Evolutionary conservation across 1,140 invertebrate genomes (phyloP).

Genomic region (Drosophila carrolli): DNA sequence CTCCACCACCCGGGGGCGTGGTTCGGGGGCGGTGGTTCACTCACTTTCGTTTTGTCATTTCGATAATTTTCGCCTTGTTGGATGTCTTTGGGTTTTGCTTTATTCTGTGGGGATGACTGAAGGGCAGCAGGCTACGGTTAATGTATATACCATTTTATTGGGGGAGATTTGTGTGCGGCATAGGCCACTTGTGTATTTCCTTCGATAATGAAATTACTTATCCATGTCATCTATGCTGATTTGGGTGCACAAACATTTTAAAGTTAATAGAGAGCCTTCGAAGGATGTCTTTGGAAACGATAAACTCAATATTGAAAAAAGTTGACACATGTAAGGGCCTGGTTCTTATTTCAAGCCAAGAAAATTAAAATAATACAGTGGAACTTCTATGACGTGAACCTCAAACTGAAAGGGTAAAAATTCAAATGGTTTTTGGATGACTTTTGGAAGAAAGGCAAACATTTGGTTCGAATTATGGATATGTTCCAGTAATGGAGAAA

Average conservation of each 20-base stretch:
- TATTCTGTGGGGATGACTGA: conserved; percentile 12
- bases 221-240: conserved; percentile 31
- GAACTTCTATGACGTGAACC: too few relatives aligned
- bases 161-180: conserved; percentile 16
- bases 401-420: too few relatives aligned
- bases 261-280: conserved; percentile 1
- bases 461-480: too few relatives aligned
- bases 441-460: too few relatives aligned
- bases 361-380: too few relatives aligned
- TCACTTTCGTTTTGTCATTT: conserved; percentile 62
- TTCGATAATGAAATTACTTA: conserved; percentile 41
- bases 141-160: conserved; percentile 32
- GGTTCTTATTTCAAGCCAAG: too few relatives aligned
- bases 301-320: neutral
- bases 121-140: conserved; percentile 14
- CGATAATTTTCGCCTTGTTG: conserved; percentile 68
- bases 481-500: too few relatives aligned
- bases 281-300: neutral
- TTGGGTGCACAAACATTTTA: neutral
- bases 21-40: conserved; percentile 13
- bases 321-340: too few relatives aligned
- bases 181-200: conserved; percentile 37
- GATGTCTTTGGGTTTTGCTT: conserved; percentile 45
- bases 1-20: conserved; percentile 10
- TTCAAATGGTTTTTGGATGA: too few relatives aligned